phyloP scores from a whole-genome alignment of 2,888 invertebrate species.

The Epinotia demarniana region DNA sequence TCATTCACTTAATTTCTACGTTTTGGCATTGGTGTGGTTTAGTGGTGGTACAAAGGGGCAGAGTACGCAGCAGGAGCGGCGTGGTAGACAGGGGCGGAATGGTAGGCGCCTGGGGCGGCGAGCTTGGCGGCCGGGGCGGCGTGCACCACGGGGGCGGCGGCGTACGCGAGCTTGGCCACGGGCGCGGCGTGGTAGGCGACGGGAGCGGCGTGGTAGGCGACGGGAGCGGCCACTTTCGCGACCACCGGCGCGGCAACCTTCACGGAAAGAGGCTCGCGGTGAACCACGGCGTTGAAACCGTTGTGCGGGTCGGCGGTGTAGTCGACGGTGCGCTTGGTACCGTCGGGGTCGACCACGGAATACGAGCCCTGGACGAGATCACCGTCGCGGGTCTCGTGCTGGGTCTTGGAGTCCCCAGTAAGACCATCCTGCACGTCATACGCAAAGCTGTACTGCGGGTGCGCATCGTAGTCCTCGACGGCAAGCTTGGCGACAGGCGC shows the following conservation, averaged over 20 bases:
- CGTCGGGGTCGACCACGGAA: conserved; percentile 78
- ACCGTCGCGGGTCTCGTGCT: conserved; percentile 77
- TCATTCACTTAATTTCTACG: conserved; percentile 52
- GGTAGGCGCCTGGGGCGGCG: conserved; percentile 38
- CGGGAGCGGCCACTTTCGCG: conserved; percentile 55
- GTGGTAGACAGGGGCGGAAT: conserved; percentile 54
- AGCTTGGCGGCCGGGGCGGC: conserved; percentile 43
- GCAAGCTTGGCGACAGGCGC: conserved; percentile 55
- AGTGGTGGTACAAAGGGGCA: conserved; percentile 69
- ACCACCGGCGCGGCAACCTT: conserved; percentile 57
- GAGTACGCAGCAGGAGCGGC: conserved; percentile 48
- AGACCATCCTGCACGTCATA: conserved; percentile 84
- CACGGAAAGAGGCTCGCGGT: conserved; percentile 69
- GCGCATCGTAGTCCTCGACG: conserved; percentile 67
- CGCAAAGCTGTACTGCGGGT: conserved; percentile 81
- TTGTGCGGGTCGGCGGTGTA: conserved; percentile 79
- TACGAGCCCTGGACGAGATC: conserved; percentile 79
- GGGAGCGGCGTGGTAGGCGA: conserved; percentile 53
- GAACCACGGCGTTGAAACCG: conserved; percentile 81
- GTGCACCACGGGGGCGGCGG: conserved; percentile 42
- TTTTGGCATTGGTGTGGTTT: conserved; percentile 69
- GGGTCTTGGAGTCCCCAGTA: conserved; percentile 79
- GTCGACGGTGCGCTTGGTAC: conserved; percentile 78
- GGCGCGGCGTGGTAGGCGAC: conserved; percentile 51
- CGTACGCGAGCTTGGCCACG: conserved; percentile 40